Evolutionary conservation across 2,888 invertebrate genomes (phyloP).

Genomic region (Apeira syringaria): DNA sequence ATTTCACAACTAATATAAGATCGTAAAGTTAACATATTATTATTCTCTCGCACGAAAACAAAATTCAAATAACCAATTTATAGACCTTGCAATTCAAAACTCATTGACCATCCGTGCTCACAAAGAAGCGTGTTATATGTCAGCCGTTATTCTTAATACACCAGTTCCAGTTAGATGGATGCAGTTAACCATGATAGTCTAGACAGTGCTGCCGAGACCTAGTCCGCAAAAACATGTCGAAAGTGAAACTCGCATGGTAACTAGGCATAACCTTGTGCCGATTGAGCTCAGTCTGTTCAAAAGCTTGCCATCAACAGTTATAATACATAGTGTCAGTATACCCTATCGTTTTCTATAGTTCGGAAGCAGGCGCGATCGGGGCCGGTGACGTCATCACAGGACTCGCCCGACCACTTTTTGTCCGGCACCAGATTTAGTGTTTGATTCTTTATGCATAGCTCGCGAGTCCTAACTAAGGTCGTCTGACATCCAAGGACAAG

Average conservation of each 20-base stretch:
- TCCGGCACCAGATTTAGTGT: slow-evolving; percentile 70
- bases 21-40: too few relatives aligned
- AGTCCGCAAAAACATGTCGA: slow-evolving; percentile 33
- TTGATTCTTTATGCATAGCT: slow-evolving; percentile 81
- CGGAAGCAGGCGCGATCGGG: slow-evolving; percentile 63
- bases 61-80: too few relatives aligned
- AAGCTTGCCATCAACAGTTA: slow-evolving; percentile 43
- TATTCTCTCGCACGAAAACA: too few relatives aligned
- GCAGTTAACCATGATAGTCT: slow-evolving; percentile 29
- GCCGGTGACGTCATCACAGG: slow-evolving; percentile 64
- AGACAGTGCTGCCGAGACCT: slow-evolving; percentile 26
- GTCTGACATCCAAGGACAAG: slow-evolving; percentile 46
- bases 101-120: too few relatives aligned
- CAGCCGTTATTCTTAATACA: neutral
- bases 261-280: slow-evolving; percentile 43
- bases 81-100: too few relatives aligned
- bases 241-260: slow-evolving; percentile 36
- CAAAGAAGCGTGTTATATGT: too few relatives aligned
- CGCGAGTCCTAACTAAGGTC: slow-evolving; percentile 77
- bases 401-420: slow-evolving; percentile 70
- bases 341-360: slow-evolving; percentile 56
- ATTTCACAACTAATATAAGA: too few relatives aligned
- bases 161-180: neutral
- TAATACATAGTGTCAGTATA: too few relatives aligned
- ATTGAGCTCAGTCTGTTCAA: slow-evolving; percentile 19